Percentiles rank a stretch among this genome's conserved stretches.
Evolutionary conservation across 1,140 invertebrate genomes (phyloP).

Genomic region (Drosophila dunni): DNA sequence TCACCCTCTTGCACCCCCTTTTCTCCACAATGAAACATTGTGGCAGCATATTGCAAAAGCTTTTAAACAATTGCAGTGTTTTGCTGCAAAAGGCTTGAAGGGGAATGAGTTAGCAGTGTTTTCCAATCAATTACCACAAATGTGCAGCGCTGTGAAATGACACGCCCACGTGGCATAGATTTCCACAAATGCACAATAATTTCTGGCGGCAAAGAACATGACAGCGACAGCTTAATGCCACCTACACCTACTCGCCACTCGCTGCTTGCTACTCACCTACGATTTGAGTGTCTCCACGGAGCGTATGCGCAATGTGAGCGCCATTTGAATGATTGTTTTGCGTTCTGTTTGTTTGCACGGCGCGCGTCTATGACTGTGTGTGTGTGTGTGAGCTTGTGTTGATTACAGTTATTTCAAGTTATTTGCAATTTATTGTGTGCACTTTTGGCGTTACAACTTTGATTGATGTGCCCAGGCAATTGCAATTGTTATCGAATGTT

Average conservation of each 20-base stretch:
- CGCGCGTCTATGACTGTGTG: constrained; percentile 12
- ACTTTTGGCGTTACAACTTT: constrained; percentile 59
- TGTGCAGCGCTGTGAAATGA: constrained; percentile 52
- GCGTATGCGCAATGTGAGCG: constrained; percentile 65
- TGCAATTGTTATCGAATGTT: constrained; percentile 43
- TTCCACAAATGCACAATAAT: constrained; percentile 82
- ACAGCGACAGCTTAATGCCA: constrained; percentile 67
- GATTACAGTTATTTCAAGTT: constrained; percentile 80
- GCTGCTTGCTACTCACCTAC: too few relatives aligned
- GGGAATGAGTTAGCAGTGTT: constrained; percentile 36
- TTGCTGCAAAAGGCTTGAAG: too few relatives aligned
- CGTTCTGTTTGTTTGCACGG: constrained; percentile 55
- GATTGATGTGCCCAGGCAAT: constrained; percentile 59
- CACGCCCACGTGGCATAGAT: constrained; percentile 69
- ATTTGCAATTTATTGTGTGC: constrained; percentile 75
- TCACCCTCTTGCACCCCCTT: not conserved
- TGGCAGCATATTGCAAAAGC: constrained; percentile 66
- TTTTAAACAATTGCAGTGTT: constrained; percentile 73
- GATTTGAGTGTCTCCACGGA: constrained; percentile 41
- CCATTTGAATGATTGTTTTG: constrained; percentile 80
- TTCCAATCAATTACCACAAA: constrained; percentile 77
- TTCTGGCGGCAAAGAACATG: constrained; percentile 66
- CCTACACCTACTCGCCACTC: constrained; percentile 1
- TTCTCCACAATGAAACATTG: constrained; percentile 29
- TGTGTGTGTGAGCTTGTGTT: constrained; percentile 53